Conservation (phyloP, 92 coral and sea anemone genomes). For the Diadumene lineata region DNA sequence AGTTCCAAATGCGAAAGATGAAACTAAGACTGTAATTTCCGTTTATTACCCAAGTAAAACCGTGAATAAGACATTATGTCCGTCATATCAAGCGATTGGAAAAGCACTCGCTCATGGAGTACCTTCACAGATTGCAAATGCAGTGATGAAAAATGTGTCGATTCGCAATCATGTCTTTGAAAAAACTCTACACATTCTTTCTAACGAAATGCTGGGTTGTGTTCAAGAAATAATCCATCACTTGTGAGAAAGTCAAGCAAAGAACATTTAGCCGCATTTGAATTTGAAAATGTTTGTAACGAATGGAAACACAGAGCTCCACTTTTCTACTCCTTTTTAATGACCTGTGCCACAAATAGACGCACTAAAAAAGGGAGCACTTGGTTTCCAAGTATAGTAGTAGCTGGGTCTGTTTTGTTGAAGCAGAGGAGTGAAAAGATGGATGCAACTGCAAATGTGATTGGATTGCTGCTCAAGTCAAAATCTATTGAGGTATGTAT, state of each 20-base stretch:
- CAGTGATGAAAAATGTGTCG: constrained; percentile 55
- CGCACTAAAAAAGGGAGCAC: constrained; percentile 23
- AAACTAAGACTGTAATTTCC: neutral
- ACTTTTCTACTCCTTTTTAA: constrained; percentile 55
- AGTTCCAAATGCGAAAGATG: neutral
- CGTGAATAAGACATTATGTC: constrained; percentile 23
- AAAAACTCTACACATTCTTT: constrained; percentile 25
- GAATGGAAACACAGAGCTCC: constrained; percentile 78
- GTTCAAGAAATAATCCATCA: constrained; percentile 51
- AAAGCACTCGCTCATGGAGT: constrained; percentile 50
- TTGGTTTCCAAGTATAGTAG: constrained; percentile 50
- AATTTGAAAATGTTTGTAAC: constrained; percentile 40
- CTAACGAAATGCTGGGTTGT: constrained; percentile 52
- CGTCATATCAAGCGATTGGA: constrained; percentile 43
- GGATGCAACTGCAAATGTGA: constrained; percentile 57
- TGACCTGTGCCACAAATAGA: constrained; percentile 39
- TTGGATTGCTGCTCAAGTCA: constrained; percentile 62
- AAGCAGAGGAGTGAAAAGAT: constrained; percentile 62
- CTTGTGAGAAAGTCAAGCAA: constrained; percentile 50
- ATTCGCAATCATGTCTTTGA: constrained; percentile 33
- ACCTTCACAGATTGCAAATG: constrained; percentile 50
- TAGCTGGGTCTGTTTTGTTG: constrained; percentile 66
- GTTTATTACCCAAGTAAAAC: constrained; percentile 42
- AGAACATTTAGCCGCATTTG: constrained; percentile 48
- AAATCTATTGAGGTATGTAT: constrained; percentile 43